phyloP scores from a whole-genome alignment of 2,113 vertebrate species.

The Pangasianodon gigas region DNA sequence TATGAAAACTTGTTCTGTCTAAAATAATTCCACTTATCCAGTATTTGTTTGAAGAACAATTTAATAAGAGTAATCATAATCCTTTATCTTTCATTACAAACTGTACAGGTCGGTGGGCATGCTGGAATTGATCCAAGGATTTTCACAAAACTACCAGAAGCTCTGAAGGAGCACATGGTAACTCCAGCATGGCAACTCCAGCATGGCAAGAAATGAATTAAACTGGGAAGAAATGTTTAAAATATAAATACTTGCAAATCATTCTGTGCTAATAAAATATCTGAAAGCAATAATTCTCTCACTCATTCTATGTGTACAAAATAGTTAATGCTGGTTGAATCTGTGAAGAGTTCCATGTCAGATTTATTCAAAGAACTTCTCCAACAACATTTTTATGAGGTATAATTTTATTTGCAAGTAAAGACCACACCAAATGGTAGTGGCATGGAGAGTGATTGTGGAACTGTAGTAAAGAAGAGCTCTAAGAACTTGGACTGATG shows the following conservation, averaged over 20 bases:
- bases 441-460: background rate
- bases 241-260: background rate
- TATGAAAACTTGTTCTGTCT: background rate
- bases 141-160: background rate
- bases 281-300: background rate
- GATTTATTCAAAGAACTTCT: background rate
- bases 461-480: background rate
- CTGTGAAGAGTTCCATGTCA: background rate
- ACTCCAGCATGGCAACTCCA: background rate
- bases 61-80: background rate
- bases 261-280: constrained; percentile 25
- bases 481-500: background rate
- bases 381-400: background rate
- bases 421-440: background rate
- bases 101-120: background rate
- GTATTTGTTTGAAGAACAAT: background rate
- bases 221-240: background rate
- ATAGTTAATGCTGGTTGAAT: background rate
- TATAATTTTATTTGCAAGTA: background rate
- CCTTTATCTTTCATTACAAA: background rate
- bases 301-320: background rate
- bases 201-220: background rate
- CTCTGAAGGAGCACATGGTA: background rate
- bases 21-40: background rate
- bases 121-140: background rate